A percentile compares a stretch with the other conserved stretches of the same genome.
Conservation (phyloP, 2,113 vertebrate species). For the Gallinago media region DNA sequence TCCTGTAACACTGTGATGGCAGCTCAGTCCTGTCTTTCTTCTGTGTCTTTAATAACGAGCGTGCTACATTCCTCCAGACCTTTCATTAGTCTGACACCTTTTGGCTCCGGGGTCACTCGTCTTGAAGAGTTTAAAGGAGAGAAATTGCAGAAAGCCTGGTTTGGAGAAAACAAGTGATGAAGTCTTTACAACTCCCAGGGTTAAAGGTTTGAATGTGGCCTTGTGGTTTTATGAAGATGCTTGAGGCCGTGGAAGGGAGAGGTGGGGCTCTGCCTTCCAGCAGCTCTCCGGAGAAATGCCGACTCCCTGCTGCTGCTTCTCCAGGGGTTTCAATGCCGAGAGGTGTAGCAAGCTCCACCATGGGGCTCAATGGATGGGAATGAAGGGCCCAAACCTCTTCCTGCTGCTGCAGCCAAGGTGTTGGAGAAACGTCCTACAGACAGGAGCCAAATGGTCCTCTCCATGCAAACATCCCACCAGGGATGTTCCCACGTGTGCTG, state of each 20-base stretch:
- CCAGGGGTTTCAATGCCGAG: fast-evolving
- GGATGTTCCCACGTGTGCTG: background rate
- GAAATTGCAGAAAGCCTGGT: slow-evolving; percentile 53
- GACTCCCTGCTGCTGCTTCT: background rate
- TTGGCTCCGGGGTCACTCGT: background rate
- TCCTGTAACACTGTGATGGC: background rate
- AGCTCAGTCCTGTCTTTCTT: background rate
- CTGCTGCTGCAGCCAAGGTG: background rate
- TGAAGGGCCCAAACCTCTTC: background rate
- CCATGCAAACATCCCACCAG: fast-evolving
- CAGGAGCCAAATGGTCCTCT: background rate
- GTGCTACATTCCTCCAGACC: slow-evolving; percentile 12
- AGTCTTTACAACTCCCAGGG: slow-evolving; percentile 23
- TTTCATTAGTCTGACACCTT: slow-evolving; percentile 63
- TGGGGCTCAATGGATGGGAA: background rate
- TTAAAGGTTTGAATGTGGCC: background rate
- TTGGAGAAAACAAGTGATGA: slow-evolving; percentile 25
- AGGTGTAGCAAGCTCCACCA: background rate
- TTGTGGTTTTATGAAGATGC: slow-evolving; percentile 28
- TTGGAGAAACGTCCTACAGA: background rate
- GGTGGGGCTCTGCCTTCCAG: background rate
- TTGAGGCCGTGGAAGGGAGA: background rate
- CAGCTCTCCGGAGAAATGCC: background rate
- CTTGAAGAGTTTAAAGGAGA: slow-evolving; percentile 54
- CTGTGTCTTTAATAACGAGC: background rate